phyloP scores from a whole-genome alignment of 1,140 invertebrate species.

The Papilio glaucus region DNA sequence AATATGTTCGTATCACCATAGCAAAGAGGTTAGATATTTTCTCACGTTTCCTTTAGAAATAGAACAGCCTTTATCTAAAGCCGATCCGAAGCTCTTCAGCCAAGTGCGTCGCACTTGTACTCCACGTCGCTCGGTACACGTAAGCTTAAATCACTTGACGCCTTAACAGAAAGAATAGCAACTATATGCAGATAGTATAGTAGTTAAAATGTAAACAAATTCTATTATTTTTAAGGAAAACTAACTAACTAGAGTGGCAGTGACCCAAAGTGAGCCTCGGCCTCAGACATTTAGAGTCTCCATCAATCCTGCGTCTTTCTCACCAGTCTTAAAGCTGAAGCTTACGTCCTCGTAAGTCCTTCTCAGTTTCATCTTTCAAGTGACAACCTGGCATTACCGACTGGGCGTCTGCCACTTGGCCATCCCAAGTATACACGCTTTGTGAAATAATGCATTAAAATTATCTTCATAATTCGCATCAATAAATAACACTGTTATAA shows the following conservation, averaged over 20 bases:
- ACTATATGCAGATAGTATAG: not conserved
- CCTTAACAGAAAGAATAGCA: slow-evolving; percentile 15
- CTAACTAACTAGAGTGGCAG: no score
- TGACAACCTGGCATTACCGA: no score
- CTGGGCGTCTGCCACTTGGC: no score
- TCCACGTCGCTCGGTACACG: not conserved
- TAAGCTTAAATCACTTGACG: not conserved
- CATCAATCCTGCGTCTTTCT: no score
- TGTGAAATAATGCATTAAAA: no score
- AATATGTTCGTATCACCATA: not conserved
- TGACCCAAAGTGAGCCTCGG: no score
- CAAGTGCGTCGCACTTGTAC: not conserved
- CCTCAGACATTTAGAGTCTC: no score
- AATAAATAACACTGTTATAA: not conserved
- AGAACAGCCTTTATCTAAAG: slow-evolving; percentile 4
- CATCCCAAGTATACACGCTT: no score
- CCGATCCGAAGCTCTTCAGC: slow-evolving; percentile 5
- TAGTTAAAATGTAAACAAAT: not conserved
- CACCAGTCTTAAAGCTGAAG: no score
- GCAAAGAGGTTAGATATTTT: not conserved
- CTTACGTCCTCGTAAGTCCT: no score
- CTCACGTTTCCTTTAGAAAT: not conserved
- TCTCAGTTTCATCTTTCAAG: no score
- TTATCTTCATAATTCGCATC: not conserved
- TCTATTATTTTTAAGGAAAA: no score